A percentile compares a stretch with the other conserved stretches of the same genome.
phyloP scores from a whole-genome alignment of 2,888 invertebrate species.

The Hofmannophila pseudospretella region DNA sequence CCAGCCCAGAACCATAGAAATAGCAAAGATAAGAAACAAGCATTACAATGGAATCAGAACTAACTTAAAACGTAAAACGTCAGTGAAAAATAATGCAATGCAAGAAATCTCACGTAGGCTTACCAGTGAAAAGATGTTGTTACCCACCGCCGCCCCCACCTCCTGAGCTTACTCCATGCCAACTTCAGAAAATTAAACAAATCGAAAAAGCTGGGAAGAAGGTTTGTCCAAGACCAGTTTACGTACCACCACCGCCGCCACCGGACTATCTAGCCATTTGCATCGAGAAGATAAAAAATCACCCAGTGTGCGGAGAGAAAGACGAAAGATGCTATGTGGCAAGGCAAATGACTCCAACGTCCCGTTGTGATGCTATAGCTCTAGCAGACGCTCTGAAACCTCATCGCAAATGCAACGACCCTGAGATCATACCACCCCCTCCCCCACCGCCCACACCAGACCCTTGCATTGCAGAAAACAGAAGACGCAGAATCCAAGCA shows the following conservation, averaged over 20 bases:
- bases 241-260: constrained; percentile 25
- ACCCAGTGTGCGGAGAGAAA: constrained; percentile 18
- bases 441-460: constrained; percentile 5
- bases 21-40: too few species aligned
- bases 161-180: constrained; percentile 35
- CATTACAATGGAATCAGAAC: too few species aligned
- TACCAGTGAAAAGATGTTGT: background rate
- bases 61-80: too few species aligned
- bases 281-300: constrained; percentile 52
- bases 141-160: constrained; percentile 23
- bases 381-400: constrained; percentile 23
- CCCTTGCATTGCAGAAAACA: constrained; percentile 34
- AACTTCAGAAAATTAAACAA: constrained; percentile 32
- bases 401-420: too few species aligned
- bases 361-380: constrained; percentile 37
- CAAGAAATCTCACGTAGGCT: background rate
- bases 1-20: too few species aligned
- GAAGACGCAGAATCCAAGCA: too few species aligned
- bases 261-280: constrained; percentile 41
- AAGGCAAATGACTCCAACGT: constrained; percentile 22
- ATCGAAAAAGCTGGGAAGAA: constrained; percentile 40
- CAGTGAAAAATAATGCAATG: too few species aligned
- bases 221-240: constrained; percentile 37
- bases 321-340: constrained; percentile 31
- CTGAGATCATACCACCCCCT: too few species aligned